A percentile compares a stretch with the other conserved stretches of the same genome.
These are phyloP conservation scores for Catharus ustulatus DNA, from an alignment of 2,797 vertebrate species.

Conservation along the genomic window DNA sequence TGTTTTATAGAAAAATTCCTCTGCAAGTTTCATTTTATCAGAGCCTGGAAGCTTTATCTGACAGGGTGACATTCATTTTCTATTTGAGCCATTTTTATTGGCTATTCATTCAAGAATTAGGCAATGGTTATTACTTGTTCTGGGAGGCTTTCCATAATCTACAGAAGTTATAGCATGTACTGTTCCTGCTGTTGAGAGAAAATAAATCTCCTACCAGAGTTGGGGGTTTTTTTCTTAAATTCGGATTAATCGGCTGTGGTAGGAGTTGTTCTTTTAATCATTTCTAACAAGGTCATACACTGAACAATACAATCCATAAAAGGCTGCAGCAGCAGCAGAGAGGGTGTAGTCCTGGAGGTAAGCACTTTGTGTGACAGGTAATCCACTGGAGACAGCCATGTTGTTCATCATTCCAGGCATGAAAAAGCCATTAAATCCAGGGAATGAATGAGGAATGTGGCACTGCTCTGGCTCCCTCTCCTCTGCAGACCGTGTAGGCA, in stretches of 20 bases:
- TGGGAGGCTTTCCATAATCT: neutral
- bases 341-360: constrained; percentile 23
- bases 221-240: neutral
- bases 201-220: neutral
- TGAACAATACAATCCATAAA: neutral
- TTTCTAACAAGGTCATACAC: constrained; percentile 22
- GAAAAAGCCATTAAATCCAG: constrained; percentile 24
- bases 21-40: neutral
- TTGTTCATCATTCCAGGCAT: constrained; percentile 8
- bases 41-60: neutral
- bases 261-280: neutral
- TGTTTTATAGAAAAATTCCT: neutral
- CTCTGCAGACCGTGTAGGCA: constrained; percentile 28
- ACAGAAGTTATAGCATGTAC: neutral
- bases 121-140: neutral
- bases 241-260: neutral
- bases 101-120: constrained; percentile 19
- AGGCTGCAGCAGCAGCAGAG: neutral
- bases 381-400: neutral
- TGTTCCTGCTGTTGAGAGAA: neutral
- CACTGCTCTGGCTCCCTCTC: constrained; percentile 40
- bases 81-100: neutral
- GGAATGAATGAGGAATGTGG: constrained; percentile 31
- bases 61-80: neutral
- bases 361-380: constrained; percentile 13